These are phyloP conservation scores for Euproctis similis DNA, from an alignment of 2,888 invertebrate species.

Conservation along the genomic window DNA sequence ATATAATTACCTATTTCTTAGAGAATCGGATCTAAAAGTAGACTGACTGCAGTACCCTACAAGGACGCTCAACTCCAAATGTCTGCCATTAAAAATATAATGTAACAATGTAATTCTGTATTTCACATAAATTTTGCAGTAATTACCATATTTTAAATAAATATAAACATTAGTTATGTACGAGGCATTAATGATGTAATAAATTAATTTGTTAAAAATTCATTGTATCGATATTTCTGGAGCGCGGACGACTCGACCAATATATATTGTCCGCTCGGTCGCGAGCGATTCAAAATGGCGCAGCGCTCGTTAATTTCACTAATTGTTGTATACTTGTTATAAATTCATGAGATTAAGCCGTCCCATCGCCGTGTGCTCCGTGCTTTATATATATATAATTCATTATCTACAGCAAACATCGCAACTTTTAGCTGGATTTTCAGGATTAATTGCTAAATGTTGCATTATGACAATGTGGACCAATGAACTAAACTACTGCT, in stretches of 20 bases:
- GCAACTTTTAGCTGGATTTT: no score
- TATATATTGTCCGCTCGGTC: constrained; percentile 37
- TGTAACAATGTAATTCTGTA: no score
- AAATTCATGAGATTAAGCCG: constrained; percentile 50
- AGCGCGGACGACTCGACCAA: constrained; percentile 39
- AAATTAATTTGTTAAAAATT: constrained; percentile 70
- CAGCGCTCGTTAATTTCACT: constrained; percentile 49
- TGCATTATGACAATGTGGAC: no score
- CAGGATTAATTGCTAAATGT: no score
- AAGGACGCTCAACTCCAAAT: no score
- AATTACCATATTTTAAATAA: constrained; percentile 18
- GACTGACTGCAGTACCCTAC: no score
- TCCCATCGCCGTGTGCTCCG: constrained; percentile 17
- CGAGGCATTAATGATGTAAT: constrained; percentile 59
- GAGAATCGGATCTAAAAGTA: no score
- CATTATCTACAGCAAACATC: constrained; percentile 11
- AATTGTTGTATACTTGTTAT: constrained; percentile 59
- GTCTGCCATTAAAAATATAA: no score
- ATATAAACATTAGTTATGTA: constrained; percentile 33
- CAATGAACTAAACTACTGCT: no score
- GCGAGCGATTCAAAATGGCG: constrained; percentile 40
- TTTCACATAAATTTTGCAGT: constrained; percentile 4
- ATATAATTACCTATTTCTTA: no score
- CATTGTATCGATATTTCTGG: no score
- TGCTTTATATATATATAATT: constrained; percentile 26